phyloP scores from a whole-genome alignment of 92 coral and sea anemone species.

The Epizoanthus rinbou region DNA sequence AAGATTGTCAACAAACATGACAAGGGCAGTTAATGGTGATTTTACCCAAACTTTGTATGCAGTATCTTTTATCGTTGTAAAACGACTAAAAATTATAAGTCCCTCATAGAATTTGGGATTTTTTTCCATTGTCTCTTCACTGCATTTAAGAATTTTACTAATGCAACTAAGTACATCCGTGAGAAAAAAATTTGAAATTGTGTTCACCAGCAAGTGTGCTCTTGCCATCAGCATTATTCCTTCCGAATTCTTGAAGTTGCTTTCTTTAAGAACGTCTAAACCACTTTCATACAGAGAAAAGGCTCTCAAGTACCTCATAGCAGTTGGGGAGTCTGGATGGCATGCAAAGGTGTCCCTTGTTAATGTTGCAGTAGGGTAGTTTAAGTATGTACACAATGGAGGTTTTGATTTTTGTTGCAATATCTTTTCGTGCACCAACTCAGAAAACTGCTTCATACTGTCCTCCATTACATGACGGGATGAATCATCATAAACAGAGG shows the following conservation, averaged over 20 bases:
- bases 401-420: background rate
- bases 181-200: background rate
- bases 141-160: background rate
- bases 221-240: constrained; percentile 13
- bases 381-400: background rate
- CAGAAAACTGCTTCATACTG: background rate
- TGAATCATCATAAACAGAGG: constrained; percentile 18
- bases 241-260: background rate
- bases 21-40: background rate
- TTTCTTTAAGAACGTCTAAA: background rate
- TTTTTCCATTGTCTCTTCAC: background rate
- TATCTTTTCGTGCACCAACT: background rate
- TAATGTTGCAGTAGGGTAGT: background rate
- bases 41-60: too few relatives aligned
- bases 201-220: constrained; percentile 5
- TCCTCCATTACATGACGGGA: background rate
- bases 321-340: constrained; percentile 20
- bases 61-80: background rate
- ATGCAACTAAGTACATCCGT: background rate
- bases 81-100: background rate
- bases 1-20: constrained; percentile 1
- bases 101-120: constrained; percentile 26
- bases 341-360: constrained; percentile 9
- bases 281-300: constrained; percentile 5
- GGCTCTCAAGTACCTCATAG: constrained; percentile 23